Evolutionary conservation across 1,140 invertebrate species (phyloP), one percentile per base, ranked within the genome.

Genomic region (Aphidius gifuensis): DNA sequence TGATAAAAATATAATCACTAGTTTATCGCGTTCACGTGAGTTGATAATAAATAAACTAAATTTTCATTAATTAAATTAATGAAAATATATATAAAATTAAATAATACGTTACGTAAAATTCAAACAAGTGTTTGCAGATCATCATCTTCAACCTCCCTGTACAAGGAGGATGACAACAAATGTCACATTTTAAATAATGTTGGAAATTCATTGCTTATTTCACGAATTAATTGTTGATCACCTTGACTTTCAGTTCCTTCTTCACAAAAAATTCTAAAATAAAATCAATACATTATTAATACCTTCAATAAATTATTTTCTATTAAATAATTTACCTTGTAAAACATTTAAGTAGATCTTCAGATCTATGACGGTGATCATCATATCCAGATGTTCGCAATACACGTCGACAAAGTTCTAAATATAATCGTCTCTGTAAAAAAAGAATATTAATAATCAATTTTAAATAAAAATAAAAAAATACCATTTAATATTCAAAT

Each of bases 191-290:
- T 89, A 72, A 92, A 92, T 70, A 89, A 86, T 69, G 90, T 87
- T n/a, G 91, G 90, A 83, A 92, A 92, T 77, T 92, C 90, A 71
- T 91, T 90, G 64, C 87, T 88, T 60, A 92, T 92, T 65, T 91
- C 89, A 49, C 88, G 82, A 16, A 92, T 88, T 45, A 92, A 80
- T 66, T 86, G 83, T 71, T 92, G 90, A 75, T 93, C 91, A 23
- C 83, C 82, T 61, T 85, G 83, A 71, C 90, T 91, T 60, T 83
- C 81, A 9, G 86, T 83, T 4, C 85, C 84, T 74, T 93, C 91
- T 71, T 93, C 91, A 69, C 89, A 91, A 72, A 92, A 90, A 73
- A 93, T 92, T 56, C 90, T 80, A 47, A 5, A 62, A 66, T 51
- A 54, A 51, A 65, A 16, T 16, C 16, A 16, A 16, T 16, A 16